These are phyloP conservation scores for Pogonocichla stellata DNA, from an alignment of 2,113 vertebrate species.

Conservation along the genomic window DNA sequence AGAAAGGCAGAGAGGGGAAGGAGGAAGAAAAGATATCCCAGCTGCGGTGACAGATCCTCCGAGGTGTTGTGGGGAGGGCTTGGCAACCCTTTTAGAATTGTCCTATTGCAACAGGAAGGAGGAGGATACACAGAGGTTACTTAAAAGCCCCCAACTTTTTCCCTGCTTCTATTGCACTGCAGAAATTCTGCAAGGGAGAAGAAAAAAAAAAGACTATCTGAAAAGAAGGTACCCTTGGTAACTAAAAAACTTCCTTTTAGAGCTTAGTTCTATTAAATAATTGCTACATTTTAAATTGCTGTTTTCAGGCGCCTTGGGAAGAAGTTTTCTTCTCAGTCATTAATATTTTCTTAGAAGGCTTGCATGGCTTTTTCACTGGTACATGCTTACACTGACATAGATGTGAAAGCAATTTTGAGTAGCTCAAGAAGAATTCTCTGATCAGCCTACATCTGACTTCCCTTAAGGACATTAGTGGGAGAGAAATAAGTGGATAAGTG, in stretches of 20 bases:
- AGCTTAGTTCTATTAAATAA: constrained; percentile 18
- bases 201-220: neutral
- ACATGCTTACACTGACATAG: constrained; percentile 10
- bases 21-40: neutral
- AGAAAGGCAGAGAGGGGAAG: neutral
- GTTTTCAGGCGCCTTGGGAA: constrained; percentile 28
- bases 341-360: constrained; percentile 28
- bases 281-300: constrained; percentile 16
- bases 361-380: neutral
- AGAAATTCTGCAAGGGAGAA: constrained; percentile 54
- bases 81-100: neutral
- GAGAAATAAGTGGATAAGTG: constrained; percentile 28
- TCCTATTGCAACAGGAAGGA: constrained; percentile 46
- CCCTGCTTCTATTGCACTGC: constrained; percentile 1
- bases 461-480: neutral
- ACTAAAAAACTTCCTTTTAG: neutral
- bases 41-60: neutral
- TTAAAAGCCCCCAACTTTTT: constrained; percentile 63
- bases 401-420: constrained; percentile 42
- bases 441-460: constrained; percentile 47
- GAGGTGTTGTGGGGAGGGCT: neutral
- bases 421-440: constrained; percentile 25
- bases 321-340: neutral
- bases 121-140: constrained; percentile 56
- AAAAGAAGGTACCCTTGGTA: constrained; percentile 64